These are phyloP conservation scores for Eolophus roseicapilla DNA, from an alignment of 2,113 vertebrate genomes.

Conservation along the genomic window DNA sequence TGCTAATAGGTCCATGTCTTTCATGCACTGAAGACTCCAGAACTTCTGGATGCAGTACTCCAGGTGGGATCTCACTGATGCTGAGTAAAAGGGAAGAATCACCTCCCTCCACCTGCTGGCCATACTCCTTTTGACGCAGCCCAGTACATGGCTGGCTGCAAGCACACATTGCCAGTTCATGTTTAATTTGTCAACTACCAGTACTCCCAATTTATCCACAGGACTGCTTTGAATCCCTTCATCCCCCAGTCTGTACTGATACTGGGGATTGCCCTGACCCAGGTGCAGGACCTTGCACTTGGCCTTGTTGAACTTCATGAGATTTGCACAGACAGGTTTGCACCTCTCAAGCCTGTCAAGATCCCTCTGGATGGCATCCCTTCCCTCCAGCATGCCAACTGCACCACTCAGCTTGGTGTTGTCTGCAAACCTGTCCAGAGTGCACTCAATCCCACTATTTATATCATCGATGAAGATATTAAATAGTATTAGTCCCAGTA, in stretches of 20 bases:
- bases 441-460: not conserved
- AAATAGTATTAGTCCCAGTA: rapidly evolving
- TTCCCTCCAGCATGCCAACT: not conserved
- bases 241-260: not conserved
- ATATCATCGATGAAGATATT: not conserved
- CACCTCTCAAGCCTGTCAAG: not conserved
- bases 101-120: rapidly evolving
- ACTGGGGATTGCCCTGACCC: not conserved
- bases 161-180: rapidly evolving
- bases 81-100: not conserved
- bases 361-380: not conserved
- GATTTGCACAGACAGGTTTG: not conserved
- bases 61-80: not conserved
- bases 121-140: not conserved
- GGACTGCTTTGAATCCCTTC: not conserved
- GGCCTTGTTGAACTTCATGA: not conserved
- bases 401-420: not conserved
- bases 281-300: not conserved
- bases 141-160: rapidly evolving
- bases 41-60: not conserved
- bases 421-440: not conserved
- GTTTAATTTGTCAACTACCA: not conserved
- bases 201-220: rapidly evolving
- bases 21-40: not conserved
- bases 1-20: rapidly evolving